These are phyloP conservation scores for Pyrocoelia pectoralis DNA, from an alignment of 2,888 invertebrate species.

Conservation along the genomic window DNA sequence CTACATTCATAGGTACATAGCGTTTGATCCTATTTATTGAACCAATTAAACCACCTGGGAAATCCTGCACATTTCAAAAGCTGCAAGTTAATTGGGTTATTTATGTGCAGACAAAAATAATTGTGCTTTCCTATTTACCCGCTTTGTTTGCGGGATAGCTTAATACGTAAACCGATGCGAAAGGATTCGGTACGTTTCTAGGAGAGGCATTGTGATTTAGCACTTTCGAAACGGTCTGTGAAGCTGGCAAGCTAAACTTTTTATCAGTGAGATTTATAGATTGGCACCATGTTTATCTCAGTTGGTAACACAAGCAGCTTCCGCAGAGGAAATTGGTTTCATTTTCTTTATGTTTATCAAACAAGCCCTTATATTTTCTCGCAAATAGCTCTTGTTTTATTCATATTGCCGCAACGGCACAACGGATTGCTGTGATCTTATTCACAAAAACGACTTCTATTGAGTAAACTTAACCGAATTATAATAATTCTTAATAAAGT, in stretches of 20 bases:
- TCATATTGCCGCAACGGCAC: conserved; percentile 16
- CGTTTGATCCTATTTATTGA: too few relatives aligned
- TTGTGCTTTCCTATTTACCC: too few relatives aligned
- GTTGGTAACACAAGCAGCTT: conserved; percentile 32
- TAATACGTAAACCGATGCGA: too few relatives aligned
- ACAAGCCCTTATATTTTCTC: conserved; percentile 25
- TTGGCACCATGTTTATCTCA: conserved; percentile 35
- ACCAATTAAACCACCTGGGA: conserved; percentile 9
- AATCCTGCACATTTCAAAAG: conserved; percentile 11
- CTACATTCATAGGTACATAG: too few relatives aligned
- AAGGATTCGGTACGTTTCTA: too few relatives aligned
- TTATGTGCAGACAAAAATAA: too few relatives aligned
- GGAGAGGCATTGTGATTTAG: too few relatives aligned
- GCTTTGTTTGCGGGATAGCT: too few relatives aligned
- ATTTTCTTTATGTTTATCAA: conserved; percentile 35
- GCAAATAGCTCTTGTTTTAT: conserved; percentile 26
- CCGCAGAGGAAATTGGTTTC: conserved; percentile 36
- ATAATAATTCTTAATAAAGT: too few relatives aligned
- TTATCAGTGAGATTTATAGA: conserved; percentile 36
- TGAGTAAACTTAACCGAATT: too few relatives aligned
- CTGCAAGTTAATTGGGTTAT: conserved; percentile 17
- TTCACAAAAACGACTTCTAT: background rate
- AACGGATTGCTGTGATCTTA: conserved; percentile 9
- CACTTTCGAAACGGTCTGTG: too few relatives aligned
- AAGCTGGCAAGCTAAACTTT: conserved; percentile 34